Conservation (phyloP, 2,113 vertebrate species). For the Rhinopomastus cyanomelas region DNA sequence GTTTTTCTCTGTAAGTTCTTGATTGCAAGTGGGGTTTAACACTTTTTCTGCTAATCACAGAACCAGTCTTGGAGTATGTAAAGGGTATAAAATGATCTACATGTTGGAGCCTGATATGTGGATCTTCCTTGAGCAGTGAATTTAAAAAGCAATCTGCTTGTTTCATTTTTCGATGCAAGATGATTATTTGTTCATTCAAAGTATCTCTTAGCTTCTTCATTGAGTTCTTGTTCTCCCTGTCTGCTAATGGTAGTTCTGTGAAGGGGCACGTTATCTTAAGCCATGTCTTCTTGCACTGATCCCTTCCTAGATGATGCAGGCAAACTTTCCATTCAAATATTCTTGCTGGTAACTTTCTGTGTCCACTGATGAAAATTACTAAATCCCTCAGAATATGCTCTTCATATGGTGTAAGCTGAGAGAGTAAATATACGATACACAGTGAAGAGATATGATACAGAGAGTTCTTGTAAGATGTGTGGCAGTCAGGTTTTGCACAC, state of each 20-base stretch:
- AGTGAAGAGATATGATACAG: not conserved
- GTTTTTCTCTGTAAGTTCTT: not conserved
- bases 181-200: not conserved
- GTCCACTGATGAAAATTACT: not conserved
- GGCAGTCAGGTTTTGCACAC: not conserved
- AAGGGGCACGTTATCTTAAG: not conserved
- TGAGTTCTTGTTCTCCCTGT: not conserved
- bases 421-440: too few species aligned
- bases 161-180: not conserved
- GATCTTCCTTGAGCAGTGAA: not conserved
- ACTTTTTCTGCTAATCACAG: not conserved
- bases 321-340: not conserved
- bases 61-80: not conserved
- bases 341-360: not conserved
- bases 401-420: not conserved
- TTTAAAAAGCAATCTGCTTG: not conserved
- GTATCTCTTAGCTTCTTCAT: not conserved
- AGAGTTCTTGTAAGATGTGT: not conserved
- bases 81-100: not conserved
- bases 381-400: not conserved
- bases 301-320: not conserved
- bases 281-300: rapidly evolving
- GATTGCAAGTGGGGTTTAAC: not conserved
- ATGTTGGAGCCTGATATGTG: not conserved
- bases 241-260: not conserved